Percentiles rank a stretch among this genome's conserved stretches.
phyloP scores from a whole-genome alignment of 2,888 invertebrate genomes.

The Hetaerina titia region DNA sequence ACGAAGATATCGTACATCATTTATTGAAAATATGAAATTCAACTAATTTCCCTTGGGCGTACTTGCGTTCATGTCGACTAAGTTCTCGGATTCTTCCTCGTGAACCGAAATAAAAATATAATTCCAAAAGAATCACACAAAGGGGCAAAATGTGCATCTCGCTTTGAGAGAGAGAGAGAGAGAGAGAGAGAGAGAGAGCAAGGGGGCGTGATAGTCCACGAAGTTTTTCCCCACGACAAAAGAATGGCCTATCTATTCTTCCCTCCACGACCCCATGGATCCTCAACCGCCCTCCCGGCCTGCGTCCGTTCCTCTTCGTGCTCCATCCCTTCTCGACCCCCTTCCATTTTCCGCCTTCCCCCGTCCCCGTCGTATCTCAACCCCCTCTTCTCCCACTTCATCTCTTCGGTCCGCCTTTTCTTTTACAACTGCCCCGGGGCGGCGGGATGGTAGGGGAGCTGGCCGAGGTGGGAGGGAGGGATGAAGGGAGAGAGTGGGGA shows the following conservation, averaged over 20 bases:
- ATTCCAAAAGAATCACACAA: too few species aligned
- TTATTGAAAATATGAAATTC: too few species aligned
- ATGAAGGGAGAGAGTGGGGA: background rate
- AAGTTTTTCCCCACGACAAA: constrained; percentile 1
- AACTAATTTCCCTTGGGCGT: too few species aligned
- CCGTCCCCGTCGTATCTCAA: background rate
- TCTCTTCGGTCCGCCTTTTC: background rate
- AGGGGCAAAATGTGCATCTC: too few species aligned
- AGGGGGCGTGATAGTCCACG: background rate
- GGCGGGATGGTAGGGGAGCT: background rate
- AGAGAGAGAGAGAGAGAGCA: background rate
- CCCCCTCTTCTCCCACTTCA: background rate
- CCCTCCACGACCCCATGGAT: too few species aligned
- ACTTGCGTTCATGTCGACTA: too few species aligned
- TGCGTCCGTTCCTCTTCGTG: background rate
- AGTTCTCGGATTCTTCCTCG: too few species aligned
- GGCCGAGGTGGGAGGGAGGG: background rate
- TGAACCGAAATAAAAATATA: too few species aligned
- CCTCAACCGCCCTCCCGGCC: background rate
- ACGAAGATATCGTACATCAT: background rate
- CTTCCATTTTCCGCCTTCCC: background rate
- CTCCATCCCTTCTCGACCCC: background rate
- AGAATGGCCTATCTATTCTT: too few species aligned
- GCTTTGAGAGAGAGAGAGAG: background rate
- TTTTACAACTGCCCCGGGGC: background rate